Evolutionary conservation across 2,113 vertebrate genomes (phyloP), one percentile per base, ranked within the genome.

Genomic region (Pelobates fuscus): DNA sequence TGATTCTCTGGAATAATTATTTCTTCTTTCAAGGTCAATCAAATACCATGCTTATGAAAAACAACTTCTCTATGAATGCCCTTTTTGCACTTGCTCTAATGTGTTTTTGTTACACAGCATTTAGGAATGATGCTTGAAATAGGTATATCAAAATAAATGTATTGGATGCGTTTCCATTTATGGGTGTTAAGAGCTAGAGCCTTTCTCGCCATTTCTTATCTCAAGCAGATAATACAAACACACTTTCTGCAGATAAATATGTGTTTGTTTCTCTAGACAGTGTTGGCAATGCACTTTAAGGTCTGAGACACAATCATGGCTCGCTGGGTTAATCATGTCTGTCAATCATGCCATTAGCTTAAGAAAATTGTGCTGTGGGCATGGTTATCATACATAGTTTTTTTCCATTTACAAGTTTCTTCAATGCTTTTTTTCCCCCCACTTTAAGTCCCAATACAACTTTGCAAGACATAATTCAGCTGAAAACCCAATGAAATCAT

Each of bases 321-420:
- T 52, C 23, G 26, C 20, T 49, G 61, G 44, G 70, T 63, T 63
- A 72, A 72, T 63, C 27, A 63, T 43, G 29, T 27, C 60, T 72
- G 70, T 32, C 70, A 63, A 25, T 72, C 70, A 72, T 37, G 27
- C 43, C 37, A 72, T 72, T 72, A 63, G 44, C 70, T 6, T 54
- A 54, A 64, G 70, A 62, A 58, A 71, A 61, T 46, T 49, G 69
- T 17, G 37, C 57, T 44, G 32, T 17, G 15, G 29, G 49, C 23
- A 63, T 32, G 59, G 70, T 63, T 61, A 61, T 61, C 70, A 63
- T 24, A 49, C n/a, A 63, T 1, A 49, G 15, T 44, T 32, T 25
- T 17, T 17, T 29, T 61, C 25, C 58, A 49, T 26, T 26, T 49
- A 49, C 57, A 71, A 18, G 30, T 20, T 37, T 6, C 32, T 37